Conservation (phyloP, 2,797 vertebrate genomes). For the Natrix natrix region DNA sequence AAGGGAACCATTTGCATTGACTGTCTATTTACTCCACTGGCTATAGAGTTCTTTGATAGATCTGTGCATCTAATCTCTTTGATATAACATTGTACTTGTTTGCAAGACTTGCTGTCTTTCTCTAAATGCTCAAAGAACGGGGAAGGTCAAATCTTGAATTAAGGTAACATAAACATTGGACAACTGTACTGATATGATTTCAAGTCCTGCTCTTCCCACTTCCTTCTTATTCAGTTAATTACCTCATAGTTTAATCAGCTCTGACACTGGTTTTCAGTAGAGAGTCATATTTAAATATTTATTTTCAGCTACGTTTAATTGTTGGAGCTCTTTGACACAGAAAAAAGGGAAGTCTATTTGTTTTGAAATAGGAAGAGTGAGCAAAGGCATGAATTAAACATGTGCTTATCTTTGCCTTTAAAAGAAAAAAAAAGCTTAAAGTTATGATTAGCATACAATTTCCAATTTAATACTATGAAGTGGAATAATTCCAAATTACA, state of each 20-base stretch:
- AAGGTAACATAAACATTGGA: neutral
- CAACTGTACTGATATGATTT: neutral
- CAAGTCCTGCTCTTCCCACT: neutral
- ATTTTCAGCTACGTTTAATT: slow-evolving; percentile 48
- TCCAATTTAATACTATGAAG: slow-evolving; percentile 39
- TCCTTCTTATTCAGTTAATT: neutral
- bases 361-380: slow-evolving; percentile 35
- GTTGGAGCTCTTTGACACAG: slow-evolving; percentile 21
- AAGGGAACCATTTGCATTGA: neutral
- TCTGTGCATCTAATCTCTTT: neutral
- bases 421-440: slow-evolving; percentile 47
- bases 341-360: slow-evolving; percentile 13
- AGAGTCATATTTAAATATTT: slow-evolving; percentile 17
- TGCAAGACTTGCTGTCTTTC: neutral
- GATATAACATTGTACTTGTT: neutral
- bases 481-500: slow-evolving; percentile 46
- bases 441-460: slow-evolving; percentile 35
- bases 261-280: neutral
- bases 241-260: neutral
- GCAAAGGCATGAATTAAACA: slow-evolving; percentile 13
- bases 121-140: neutral
- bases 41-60: neutral
- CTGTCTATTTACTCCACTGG: neutral
- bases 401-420: slow-evolving; percentile 45
- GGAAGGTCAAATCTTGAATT: neutral